phyloP scores from a whole-genome alignment of 1,140 invertebrate genomes.

The Pseudomyrmex gracilis region DNA sequence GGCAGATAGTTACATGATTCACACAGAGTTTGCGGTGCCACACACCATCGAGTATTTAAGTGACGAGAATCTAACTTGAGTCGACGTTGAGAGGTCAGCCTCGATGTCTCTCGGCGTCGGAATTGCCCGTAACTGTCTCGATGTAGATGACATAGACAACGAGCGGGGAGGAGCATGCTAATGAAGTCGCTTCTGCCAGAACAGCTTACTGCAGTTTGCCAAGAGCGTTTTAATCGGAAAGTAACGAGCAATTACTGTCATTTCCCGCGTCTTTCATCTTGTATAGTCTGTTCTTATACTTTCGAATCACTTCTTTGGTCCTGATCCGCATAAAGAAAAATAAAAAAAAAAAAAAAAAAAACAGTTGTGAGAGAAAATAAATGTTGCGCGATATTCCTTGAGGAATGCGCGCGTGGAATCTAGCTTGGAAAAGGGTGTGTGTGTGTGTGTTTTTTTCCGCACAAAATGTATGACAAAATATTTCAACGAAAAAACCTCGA shows the following conservation, averaged over 20 bases:
- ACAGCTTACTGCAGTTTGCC: conserved; percentile 50
- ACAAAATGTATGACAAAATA: too few species aligned
- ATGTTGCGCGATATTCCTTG: neutral
- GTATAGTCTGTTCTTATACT: neutral
- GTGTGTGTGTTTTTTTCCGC: too few species aligned
- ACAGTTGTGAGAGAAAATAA: neutral
- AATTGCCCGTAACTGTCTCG: conserved; percentile 3
- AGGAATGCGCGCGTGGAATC: too few species aligned
- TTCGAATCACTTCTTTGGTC: neutral
- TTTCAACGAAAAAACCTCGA: too few species aligned
- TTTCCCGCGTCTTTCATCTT: conserved; percentile 21
- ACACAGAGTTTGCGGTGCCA: neutral
- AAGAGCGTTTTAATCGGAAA: conserved; percentile 64
- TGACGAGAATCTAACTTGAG: conserved; percentile 42
- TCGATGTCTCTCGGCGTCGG: neutral
- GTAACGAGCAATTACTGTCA: conserved; percentile 67
- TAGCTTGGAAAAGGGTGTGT: too few species aligned
- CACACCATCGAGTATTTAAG: conserved; percentile 28
- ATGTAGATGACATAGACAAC: conserved; percentile 40
- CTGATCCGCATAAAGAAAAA: neutral
- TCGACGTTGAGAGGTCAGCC: conserved; percentile 5
- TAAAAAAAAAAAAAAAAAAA: neutral
- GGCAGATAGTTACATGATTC: conserved; percentile 11
- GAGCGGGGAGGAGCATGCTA: conserved; percentile 53
- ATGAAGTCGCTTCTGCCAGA: conserved; percentile 57